Conservation (phyloP, 2,888 invertebrate genomes). For the Lamellibrachia columna region DNA sequence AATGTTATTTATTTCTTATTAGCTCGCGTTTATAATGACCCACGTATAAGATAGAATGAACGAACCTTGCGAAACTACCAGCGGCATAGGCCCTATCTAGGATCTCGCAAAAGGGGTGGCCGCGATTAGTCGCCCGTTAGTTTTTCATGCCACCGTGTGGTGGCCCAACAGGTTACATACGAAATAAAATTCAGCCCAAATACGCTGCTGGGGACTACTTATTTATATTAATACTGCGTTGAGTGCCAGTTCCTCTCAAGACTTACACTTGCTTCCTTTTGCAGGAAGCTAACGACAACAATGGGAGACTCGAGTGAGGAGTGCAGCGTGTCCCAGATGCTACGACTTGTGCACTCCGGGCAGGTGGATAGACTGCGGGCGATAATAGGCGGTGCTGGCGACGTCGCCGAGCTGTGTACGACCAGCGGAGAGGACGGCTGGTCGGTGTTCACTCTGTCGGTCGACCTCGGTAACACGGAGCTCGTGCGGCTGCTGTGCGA, state of each 20-base stretch:
- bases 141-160: too few relatives aligned
- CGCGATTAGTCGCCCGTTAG: too few relatives aligned
- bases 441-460: conserved; percentile 41
- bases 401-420: conserved; percentile 26
- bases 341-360: conserved; percentile 21
- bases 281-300: not conserved
- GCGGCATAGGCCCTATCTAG: too few relatives aligned
- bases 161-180: too few relatives aligned
- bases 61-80: too few relatives aligned
- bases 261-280: not conserved
- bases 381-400: conserved; percentile 8
- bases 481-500: conserved; percentile 32
- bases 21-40: too few relatives aligned
- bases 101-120: too few relatives aligned
- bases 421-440: conserved; percentile 36
- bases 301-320: not conserved
- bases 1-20: too few relatives aligned
- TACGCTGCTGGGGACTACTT: not conserved
- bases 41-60: too few relatives aligned
- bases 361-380: conserved; percentile 24
- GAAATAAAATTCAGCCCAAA: too few relatives aligned
- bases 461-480: conserved; percentile 37
- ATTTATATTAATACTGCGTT: not conserved
- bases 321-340: not conserved
- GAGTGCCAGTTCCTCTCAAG: not conserved